Evolutionary conservation across 2,888 invertebrate genomes (phyloP), one percentile per base, ranked within the genome.

Genomic region (Mystacides longicornis): DNA sequence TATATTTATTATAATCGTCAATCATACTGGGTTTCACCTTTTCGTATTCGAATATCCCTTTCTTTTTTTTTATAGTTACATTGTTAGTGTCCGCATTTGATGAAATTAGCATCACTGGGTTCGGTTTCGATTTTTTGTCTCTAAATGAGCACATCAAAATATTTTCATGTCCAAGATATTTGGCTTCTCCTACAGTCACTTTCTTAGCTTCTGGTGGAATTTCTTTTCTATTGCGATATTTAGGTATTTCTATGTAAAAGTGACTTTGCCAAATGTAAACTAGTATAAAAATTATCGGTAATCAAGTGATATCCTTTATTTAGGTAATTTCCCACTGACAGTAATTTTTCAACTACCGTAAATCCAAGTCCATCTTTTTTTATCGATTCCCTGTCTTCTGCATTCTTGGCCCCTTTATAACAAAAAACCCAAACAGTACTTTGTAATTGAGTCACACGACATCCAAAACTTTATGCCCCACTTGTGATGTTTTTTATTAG

Each of bases 381-480:
- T n/a, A n/a, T n/a, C 55, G 60, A 59, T 49, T 52, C 58, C 47
- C 57, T 52, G 42, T 62, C 62, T 16, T 47, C 55, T 49, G 54
- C 51, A 54, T 59, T 55, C 51, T 61, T 62, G 27, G 57, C 63
- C 45, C 62, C 62, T 48, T 52, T 50, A 49, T 62, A 63, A 27
- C 62, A 63, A 58, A 49, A 65, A 62, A 23, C 58, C 60, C 45
- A 65, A 54, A 57, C 63, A 65, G 54, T 65, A 65, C 45, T 65
- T 62, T 3, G 55, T 27, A n/a, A 64, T 47, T 11, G 63, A 60
- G 60, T 65, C 63, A 51, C 57, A 58, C 14, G 64, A 52, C 64
- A 64, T 64, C 63, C 63, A 65, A 59, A 65, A 65, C 54, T 64
- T 63, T 33, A 63, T 59, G 14, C 63, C 55, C 57, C 60, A 59